Conservation (phyloP, 2,888 invertebrate species). For the Erebia ligea region DNA sequence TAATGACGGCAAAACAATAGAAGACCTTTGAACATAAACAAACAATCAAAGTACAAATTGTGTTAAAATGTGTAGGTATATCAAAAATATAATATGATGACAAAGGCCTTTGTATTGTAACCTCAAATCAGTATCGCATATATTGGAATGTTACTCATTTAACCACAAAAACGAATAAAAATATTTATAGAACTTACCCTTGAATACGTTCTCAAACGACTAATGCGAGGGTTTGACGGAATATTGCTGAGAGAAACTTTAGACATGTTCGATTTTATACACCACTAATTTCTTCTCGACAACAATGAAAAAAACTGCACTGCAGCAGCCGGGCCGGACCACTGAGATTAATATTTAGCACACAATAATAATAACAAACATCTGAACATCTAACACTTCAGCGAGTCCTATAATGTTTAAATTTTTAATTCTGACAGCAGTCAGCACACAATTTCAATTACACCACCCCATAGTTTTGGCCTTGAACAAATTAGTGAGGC, state of each 20-base stretch:
- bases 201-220: constrained; percentile 74
- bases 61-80: background rate
- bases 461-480: constrained; percentile 55
- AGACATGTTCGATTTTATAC: constrained; percentile 62
- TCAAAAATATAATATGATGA: background rate
- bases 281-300: constrained; percentile 14
- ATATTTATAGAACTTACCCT: constrained; percentile 63
- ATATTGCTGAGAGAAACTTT: constrained; percentile 77
- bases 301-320: constrained; percentile 41
- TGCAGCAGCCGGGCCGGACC: constrained; percentile 57
- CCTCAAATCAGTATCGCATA: background rate
- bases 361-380: constrained; percentile 60
- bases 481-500: constrained; percentile 30
- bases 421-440: constrained; percentile 55
- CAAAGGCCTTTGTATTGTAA: constrained; percentile 6
- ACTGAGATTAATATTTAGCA: constrained; percentile 56
- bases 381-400: constrained; percentile 53
- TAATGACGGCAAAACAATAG: constrained; percentile 2
- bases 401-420: constrained; percentile 42
- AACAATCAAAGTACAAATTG: background rate
- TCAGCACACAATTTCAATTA: constrained; percentile 51
- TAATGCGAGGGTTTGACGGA: constrained; percentile 77
- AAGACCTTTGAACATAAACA: background rate
- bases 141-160: background rate
- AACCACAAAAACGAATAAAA: constrained; percentile 12